Percentiles rank a stretch among this genome's conserved stretches.
Conservation (phyloP, 2,888 invertebrate species). For the Nomada goodeniana region DNA sequence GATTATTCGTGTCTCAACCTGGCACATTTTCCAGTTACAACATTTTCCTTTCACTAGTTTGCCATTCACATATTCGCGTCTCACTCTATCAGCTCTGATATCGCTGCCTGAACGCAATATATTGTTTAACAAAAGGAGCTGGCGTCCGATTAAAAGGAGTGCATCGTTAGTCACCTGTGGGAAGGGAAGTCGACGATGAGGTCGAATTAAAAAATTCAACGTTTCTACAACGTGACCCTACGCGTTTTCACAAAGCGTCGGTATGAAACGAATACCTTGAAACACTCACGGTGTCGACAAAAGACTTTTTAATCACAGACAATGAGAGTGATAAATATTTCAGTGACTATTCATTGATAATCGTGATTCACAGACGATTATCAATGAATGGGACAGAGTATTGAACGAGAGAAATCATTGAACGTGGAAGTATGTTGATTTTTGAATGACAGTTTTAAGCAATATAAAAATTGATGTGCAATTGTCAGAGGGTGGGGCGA, state of each 20-base stretch:
- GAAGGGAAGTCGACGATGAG: neutral
- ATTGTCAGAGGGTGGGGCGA: no score
- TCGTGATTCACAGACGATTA: neutral
- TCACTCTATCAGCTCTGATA: neutral
- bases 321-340: conserved; percentile 60
- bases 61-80: neutral
- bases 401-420: neutral
- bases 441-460: neutral
- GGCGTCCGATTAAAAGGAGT: neutral
- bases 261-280: conserved; percentile 36
- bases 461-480: neutral
- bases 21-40: conserved; percentile 31
- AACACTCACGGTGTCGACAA: conserved; percentile 52
- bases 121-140: neutral
- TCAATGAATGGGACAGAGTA: neutral
- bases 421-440: neutral
- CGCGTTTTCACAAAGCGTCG: neutral
- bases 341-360: neutral
- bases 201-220: conserved; percentile 33
- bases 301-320: conserved; percentile 60
- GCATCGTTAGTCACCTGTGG: no score
- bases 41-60: conserved; percentile 19
- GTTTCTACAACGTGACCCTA: neutral
- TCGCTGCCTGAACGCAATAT: neutral
- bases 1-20: conserved; percentile 50